Percentiles rank a stretch among this genome's conserved stretches.
Conservation (phyloP, 2,113 vertebrate genomes). For the Melanotaenia duboulayi region DNA sequence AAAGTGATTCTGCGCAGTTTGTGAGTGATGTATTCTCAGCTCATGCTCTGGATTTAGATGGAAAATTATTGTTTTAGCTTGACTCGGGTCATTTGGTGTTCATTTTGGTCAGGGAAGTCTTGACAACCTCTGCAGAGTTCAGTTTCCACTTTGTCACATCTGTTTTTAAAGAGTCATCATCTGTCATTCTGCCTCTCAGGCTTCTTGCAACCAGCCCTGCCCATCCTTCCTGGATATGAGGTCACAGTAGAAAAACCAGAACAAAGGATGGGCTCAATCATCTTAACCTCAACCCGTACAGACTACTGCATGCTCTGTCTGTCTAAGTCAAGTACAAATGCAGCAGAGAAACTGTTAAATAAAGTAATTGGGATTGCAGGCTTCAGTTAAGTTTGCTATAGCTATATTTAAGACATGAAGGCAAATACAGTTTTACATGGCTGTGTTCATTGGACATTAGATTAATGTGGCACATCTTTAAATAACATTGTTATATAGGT, state of each 20-base stretch:
- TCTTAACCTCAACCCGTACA: constrained; percentile 18
- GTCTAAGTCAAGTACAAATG: constrained; percentile 3
- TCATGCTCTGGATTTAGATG: constrained; percentile 26
- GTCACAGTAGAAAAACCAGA: constrained; percentile 63
- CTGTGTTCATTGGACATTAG: too few relatives aligned
- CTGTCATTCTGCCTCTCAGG: constrained; percentile 34
- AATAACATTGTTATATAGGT: neutral
- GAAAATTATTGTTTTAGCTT: constrained; percentile 40
- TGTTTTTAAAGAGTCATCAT: constrained; percentile 54
- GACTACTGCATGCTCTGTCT: neutral
- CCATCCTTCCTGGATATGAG: constrained; percentile 80
- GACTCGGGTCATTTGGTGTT: constrained; percentile 7
- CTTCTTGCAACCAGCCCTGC: constrained; percentile 63
- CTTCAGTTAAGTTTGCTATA: constrained; percentile 1
- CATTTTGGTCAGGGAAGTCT: constrained; percentile 5
- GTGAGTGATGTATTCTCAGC: constrained; percentile 32
- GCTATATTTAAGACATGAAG: neutral
- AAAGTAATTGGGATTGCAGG: constrained; percentile 1
- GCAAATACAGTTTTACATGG: neutral
- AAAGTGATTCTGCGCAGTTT: constrained; percentile 16
- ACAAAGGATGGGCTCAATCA: constrained; percentile 67
- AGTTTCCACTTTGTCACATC: constrained; percentile 20
- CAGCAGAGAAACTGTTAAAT: constrained; percentile 5
- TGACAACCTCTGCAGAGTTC: constrained; percentile 11
- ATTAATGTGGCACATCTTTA: too few relatives aligned